Evolutionary conservation across 2,797 vertebrate species (phyloP).

Genomic region (Fistularia tabacaria): DNA sequence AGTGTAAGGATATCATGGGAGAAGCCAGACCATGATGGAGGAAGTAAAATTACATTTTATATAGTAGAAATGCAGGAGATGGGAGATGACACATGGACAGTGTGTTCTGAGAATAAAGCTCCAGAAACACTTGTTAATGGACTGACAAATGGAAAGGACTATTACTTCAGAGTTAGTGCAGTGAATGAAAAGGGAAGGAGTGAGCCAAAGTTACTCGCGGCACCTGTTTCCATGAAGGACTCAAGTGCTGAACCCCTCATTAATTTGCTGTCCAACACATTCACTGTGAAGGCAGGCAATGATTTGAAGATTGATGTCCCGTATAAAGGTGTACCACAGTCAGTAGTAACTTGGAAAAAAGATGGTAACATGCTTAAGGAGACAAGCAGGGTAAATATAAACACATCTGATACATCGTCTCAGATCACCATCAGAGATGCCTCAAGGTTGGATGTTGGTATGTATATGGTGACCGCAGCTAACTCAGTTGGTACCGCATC

Average conservation of each 20-base stretch:
- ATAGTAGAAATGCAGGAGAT: constrained; percentile 92
- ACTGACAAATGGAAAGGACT: constrained; percentile 85
- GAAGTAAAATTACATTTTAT: constrained; percentile 93
- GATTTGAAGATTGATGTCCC: constrained; percentile 93
- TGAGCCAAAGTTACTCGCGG: constrained; percentile 85
- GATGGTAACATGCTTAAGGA: constrained; percentile 86
- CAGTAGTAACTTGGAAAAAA: constrained; percentile 87
- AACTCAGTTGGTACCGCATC: constrained; percentile 82
- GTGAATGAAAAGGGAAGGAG: constrained; percentile 96
- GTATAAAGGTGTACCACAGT: constrained; percentile 84
- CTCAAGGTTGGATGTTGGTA: constrained; percentile 84
- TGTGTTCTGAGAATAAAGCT: constrained; percentile 85
- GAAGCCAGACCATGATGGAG: constrained; percentile 94
- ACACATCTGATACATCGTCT: constrained; percentile 82
- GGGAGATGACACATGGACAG: constrained; percentile 88
- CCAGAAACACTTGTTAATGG: constrained; percentile 83
- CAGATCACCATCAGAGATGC: constrained; percentile 88
- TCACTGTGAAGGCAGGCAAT: constrained; percentile 87
- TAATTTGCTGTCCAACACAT: constrained; percentile 86
- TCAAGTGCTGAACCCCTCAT: constrained; percentile 83
- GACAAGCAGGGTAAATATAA: constrained; percentile 88
- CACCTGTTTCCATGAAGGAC: constrained; percentile 85
- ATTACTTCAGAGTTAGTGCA: constrained; percentile 89
- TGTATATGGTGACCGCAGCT: constrained; percentile 84
- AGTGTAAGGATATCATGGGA: constrained; percentile 90